Evolutionary conservation across 2,888 invertebrate genomes (phyloP), one percentile per base, ranked within the genome.

Genomic region (Thymelicus lineola): DNA sequence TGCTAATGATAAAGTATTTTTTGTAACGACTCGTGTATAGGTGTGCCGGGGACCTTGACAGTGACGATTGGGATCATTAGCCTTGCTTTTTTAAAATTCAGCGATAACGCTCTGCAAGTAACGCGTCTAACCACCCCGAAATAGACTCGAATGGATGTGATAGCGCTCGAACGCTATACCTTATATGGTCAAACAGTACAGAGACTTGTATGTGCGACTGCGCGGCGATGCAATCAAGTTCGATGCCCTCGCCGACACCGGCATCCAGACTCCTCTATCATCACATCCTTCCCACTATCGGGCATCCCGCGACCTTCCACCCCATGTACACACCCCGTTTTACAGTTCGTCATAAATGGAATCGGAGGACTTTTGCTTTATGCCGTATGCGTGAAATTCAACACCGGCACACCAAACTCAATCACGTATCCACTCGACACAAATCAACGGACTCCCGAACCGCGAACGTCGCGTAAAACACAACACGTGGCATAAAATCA

Each of bases 401-500:
- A 94, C 91, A 94, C 94, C 92, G 70, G 60, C 65, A 15, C 64
- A 72, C 62, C 70, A 63, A 64, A 42, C 66, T 58, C 58, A 48
- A 46, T 46, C 65, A 61, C 60, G 73, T 53, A 53, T 60, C 74
- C 71, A 73, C 73, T 73, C 66, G 75, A 79, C 76, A 60, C 74
- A 75, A 59, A 73, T 74, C 72, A 59, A 15, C 61, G 20, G 35
- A 50, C 12, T 35, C 35, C 42, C 59, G 69, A 45, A 59, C 42
- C 59, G 58, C 59, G 14, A 42, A 64, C 15, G 58, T 42, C 58
- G 59, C 50, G 64, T 73, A 71, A 85, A 88, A 84, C 86, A 91
- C 87, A 85, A 90, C 93, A 93, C 93, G 93, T 93, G 93, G 93
- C 92, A 88, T 86, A 87, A 87, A 91, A 90, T 90, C 92, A 92